Percentiles rank a stretch among this genome's conserved stretches.
Evolutionary conservation across 2,797 vertebrate species (phyloP).

Genomic region (Phalloptychus januarius): DNA sequence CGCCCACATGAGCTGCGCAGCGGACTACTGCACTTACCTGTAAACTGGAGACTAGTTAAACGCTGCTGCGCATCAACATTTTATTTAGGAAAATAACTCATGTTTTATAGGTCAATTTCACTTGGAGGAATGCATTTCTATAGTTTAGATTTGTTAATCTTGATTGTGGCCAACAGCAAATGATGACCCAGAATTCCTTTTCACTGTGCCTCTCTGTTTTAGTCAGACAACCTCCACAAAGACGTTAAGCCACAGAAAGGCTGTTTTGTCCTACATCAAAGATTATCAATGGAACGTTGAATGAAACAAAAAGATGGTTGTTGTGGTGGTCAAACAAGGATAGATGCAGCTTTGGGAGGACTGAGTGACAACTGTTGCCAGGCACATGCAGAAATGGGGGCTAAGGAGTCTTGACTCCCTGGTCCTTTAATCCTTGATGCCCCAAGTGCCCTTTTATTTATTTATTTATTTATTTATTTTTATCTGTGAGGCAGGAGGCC

Average conservation of each 20-base stretch:
- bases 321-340: not conserved
- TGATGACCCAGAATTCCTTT: not conserved
- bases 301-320: not conserved
- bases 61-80: not conserved
- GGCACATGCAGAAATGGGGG: too few relatives aligned
- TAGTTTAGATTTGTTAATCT: not conserved
- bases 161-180: not conserved
- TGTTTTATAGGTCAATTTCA: not conserved
- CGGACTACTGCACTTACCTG: slow-evolving; percentile 90
- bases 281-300: not conserved
- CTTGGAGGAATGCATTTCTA: not conserved
- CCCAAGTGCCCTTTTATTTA: too few relatives aligned
- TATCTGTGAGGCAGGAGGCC: too few relatives aligned
- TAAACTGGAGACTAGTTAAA: slow-evolving; percentile 41
- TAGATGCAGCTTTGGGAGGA: not conserved
- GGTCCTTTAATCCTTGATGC: too few relatives aligned
- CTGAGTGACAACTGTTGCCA: not conserved
- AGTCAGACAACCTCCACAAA: not conserved
- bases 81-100: not conserved
- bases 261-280: not conserved
- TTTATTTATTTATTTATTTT: too few relatives aligned
- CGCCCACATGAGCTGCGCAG: slow-evolving; percentile 89
- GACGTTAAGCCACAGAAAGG: not conserved
- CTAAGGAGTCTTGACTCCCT: too few relatives aligned
- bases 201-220: not conserved